Base-by-base conservation (phyloP, 2,113 vertebrate species). In the Capreolus pygargus region DNA sequence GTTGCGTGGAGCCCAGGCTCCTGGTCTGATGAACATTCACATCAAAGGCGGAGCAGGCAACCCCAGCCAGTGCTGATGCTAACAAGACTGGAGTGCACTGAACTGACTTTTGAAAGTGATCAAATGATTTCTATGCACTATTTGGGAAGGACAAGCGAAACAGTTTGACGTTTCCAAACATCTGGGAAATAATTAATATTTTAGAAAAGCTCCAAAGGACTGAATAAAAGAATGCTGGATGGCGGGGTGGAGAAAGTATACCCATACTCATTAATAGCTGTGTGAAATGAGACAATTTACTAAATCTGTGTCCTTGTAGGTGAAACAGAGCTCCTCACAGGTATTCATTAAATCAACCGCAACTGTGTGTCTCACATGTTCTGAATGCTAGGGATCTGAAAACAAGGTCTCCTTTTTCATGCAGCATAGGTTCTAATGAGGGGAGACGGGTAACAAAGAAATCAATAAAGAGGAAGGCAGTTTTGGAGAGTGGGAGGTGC, bases 41-140 rank as follows among this genome's bases (percentile, higher is more conserved):
- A 79, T 96, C 97, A 97, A 97, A 98, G 89, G 82, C 54, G 0
- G 19, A 25, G 28, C 39, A 25, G 60, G 58, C 50, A 84, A 39
- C 17, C 50, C 89, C 36, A 15, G 67, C 11, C 87, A 19, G 39
- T 0, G 5, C 88, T 95, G 95, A 97, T 1, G 91, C 89, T 97
- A 94, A 92, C 79, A 28, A 89, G 67, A 95, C n/a, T 14, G 36
- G 95, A 96, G n/a, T 87, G 91, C 54, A 47, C n/a, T n/a, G 17
- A 81, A 82, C 90, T n/a, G 52, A 92, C 95, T 94, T 95, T 94
- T 91, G 95, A 96, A 97, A 96, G 90, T 12, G 78, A 97, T 89
- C 94, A 74, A 83, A 94, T 97, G 84, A 45, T 95, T 94, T 89
- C 94, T 67, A 21, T 50, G 54, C 58, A 33, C 86, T 76, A 2